Conservation (phyloP, 1,140 invertebrate genomes). For the Ptiloglossa arizonensis region DNA sequence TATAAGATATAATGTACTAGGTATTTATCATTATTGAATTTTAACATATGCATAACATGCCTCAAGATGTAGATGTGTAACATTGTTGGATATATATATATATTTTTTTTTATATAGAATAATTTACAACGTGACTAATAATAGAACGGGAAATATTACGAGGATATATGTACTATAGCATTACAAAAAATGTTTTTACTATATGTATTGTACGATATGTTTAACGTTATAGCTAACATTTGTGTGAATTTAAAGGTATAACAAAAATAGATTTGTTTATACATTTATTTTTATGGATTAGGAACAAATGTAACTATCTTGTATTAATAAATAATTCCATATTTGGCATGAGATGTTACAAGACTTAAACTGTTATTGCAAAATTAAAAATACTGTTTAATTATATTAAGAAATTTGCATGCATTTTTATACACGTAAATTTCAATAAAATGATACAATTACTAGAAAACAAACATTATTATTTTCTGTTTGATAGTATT, state of each 20-base stretch:
- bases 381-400: conserved; percentile 2
- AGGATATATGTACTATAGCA: conserved; percentile 16
- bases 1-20: neutral
- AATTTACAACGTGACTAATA: conserved; percentile 11
- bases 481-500: too few relatives aligned
- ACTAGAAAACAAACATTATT: conserved; percentile 6
- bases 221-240: conserved; percentile 16
- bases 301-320: conserved; percentile 23
- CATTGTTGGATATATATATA: conserved; percentile 22
- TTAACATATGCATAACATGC: conserved; percentile 1
- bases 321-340: conserved; percentile 21
- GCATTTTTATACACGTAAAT: conserved; percentile 15
- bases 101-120: conserved; percentile 34
- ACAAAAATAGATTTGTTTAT: conserved; percentile 16
- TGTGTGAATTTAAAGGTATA: conserved; percentile 26
- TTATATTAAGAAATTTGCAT: conserved; percentile 7
- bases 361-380: neutral
- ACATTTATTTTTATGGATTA: conserved; percentile 22
- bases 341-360: conserved; percentile 1
- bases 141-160: conserved; percentile 23
- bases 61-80: conserved; percentile 9
- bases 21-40: conserved; percentile 6
- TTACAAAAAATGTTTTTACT: conserved; percentile 19
- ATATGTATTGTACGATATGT: conserved; percentile 20
- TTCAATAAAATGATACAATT: conserved; percentile 12